Evolutionary conservation across 2,113 vertebrate species (phyloP).

Genomic region (Sigmodon hispidus): DNA sequence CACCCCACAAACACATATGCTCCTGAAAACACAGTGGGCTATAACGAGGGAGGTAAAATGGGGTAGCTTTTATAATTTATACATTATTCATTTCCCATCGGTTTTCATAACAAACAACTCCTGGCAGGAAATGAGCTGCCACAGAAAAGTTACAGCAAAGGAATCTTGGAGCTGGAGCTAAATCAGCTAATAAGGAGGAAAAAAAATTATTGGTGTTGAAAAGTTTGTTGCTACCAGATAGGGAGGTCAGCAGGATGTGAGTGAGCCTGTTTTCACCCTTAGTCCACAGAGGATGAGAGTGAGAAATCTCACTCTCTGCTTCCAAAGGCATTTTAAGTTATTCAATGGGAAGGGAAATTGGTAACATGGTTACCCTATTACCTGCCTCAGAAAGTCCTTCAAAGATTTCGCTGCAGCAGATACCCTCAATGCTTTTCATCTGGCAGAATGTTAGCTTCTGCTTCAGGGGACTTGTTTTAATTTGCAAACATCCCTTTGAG

Average conservation of each 20-base stretch:
- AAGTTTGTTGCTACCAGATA: conserved; percentile 14
- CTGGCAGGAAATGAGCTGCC: conserved; percentile 65
- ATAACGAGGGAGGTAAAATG: conserved; percentile 51
- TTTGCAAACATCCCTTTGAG: conserved; percentile 52
- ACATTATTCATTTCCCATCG: conserved; percentile 67
- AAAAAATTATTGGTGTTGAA: conserved; percentile 26
- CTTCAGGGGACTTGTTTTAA: conserved; percentile 52
- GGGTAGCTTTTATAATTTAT: conserved; percentile 54
- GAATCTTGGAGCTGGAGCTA: conserved; percentile 20
- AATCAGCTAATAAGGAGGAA: conserved; percentile 15
- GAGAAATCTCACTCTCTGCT: conserved; percentile 12
- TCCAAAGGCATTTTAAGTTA: conserved; percentile 48
- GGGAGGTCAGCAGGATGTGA: not conserved
- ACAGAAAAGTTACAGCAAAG: conserved; percentile 61
- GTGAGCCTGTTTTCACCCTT: not conserved
- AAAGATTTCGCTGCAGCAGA: conserved; percentile 28
- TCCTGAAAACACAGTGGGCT: conserved; percentile 53
- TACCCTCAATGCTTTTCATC: conserved; percentile 32
- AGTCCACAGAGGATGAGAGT: not conserved
- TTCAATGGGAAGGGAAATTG: not conserved
- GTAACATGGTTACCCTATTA: not conserved
- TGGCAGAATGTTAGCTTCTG: conserved; percentile 42
- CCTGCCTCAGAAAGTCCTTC: not conserved
- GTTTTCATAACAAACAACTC: conserved; percentile 65
- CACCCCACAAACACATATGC: conserved; percentile 47